Percentiles rank a stretch among this genome's conserved stretches.
Conservation (phyloP, 2,113 vertebrate genomes). For the Chlorodrepanis virens region DNA sequence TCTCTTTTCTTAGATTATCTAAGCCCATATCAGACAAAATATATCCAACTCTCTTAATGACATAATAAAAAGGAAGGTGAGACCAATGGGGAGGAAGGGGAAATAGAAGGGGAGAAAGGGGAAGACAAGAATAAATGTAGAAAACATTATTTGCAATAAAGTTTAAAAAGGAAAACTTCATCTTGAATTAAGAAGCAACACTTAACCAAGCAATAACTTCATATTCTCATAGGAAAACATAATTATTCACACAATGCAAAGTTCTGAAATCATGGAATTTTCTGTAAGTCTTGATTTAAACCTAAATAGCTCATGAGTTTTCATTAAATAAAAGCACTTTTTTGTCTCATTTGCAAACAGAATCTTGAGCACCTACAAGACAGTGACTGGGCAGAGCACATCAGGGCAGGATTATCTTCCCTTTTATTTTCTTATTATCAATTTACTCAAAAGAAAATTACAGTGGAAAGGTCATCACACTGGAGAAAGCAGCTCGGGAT, state of each 20-base stretch:
- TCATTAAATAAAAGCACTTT: neutral
- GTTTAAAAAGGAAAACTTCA: neutral
- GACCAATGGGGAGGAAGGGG: rapidly evolving
- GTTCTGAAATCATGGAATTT: neutral
- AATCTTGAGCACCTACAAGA: neutral
- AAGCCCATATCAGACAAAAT: neutral
- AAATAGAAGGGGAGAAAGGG: neutral
- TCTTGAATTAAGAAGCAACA: neutral
- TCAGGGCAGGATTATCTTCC: neutral
- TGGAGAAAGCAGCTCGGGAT: constrained; percentile 61
- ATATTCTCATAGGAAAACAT: neutral
- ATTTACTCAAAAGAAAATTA: constrained; percentile 54
- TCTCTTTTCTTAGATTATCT: neutral
- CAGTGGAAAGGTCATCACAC: constrained; percentile 38
- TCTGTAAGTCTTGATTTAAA: neutral
- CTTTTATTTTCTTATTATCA: constrained; percentile 5
- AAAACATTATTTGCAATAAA: neutral
- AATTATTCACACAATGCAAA: neutral
- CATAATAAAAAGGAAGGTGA: neutral
- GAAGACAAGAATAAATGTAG: neutral
- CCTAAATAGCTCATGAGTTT: neutral
- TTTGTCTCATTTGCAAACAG: neutral
- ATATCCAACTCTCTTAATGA: neutral
- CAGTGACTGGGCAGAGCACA: neutral
- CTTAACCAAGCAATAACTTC: neutral